Conservation (phyloP, 2,888 invertebrate species). For the Xestia xanthographa region DNA sequence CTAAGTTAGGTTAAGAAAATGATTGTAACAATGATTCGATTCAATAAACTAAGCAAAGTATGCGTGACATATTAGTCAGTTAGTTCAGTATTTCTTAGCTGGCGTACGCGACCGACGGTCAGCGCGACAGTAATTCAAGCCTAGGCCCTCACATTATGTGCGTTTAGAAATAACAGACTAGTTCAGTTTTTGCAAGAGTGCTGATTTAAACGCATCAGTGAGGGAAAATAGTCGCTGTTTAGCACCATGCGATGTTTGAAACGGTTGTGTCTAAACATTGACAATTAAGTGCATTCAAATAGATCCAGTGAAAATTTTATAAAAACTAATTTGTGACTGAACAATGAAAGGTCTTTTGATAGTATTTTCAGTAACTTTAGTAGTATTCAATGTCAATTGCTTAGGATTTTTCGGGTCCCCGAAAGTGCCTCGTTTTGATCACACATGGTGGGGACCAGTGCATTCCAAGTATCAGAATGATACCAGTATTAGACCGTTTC, state of each 20-base stretch:
- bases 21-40: too few relatives aligned
- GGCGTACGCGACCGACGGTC: too few relatives aligned
- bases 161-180: not conserved
- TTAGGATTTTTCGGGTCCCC: constrained; percentile 10
- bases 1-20: too few relatives aligned
- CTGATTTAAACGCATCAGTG: constrained; percentile 10
- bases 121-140: too few relatives aligned
- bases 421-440: constrained; percentile 22
- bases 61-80: not conserved
- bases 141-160: not conserved
- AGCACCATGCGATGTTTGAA: not conserved
- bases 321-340: not conserved
- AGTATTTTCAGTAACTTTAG: not conserved
- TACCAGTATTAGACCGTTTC: constrained; percentile 88
- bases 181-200: not conserved
- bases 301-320: accelerated
- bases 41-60: not conserved
- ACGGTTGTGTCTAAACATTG: constrained; percentile 16
- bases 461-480: constrained; percentile 83
- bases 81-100: too few relatives aligned
- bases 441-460: constrained; percentile 85
- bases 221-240: not conserved
- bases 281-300: not conserved
- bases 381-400: not conserved
- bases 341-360: constrained; percentile 11